These are phyloP conservation scores for Gopherus flavomarginatus DNA, from an alignment of 2,113 vertebrate genomes.

Conservation along the genomic window DNA sequence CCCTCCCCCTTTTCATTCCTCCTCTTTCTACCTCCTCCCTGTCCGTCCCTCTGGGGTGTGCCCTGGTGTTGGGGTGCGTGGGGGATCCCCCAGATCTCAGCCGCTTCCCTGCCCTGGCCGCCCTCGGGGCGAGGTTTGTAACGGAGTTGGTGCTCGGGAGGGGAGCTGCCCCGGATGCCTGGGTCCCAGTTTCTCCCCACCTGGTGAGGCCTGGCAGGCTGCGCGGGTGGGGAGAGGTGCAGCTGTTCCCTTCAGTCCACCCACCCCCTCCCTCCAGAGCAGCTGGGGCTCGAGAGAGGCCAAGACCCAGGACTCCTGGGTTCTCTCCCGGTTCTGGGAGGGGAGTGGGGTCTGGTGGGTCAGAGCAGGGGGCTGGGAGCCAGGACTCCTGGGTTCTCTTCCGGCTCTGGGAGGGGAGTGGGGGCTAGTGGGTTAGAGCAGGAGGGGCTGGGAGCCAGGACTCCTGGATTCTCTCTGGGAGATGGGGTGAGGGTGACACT, in stretches of 20 bases:
- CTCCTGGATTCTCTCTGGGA: neutral
- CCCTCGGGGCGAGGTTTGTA: neutral
- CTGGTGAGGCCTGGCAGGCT: neutral
- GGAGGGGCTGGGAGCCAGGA: too few species aligned
- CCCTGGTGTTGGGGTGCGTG: too few species aligned
- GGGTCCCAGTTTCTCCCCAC: neutral
- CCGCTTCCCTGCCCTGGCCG: neutral
- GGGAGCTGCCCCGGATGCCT: neutral
- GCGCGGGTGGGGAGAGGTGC: neutral
- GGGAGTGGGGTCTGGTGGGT: too few species aligned
- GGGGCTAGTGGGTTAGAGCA: too few species aligned
- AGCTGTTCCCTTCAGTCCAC: neutral
- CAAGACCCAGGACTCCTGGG: too few species aligned
- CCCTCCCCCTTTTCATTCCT: neutral
- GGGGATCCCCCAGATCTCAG: neutral
- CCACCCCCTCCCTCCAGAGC: too few species aligned
- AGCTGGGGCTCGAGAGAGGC: neutral
- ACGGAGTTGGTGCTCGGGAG: too few species aligned
- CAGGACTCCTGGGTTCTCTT: too few species aligned
- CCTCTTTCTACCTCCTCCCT: neutral
- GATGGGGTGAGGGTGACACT: neutral
- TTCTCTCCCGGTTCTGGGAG: too few species aligned
- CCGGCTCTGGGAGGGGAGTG: too few species aligned
- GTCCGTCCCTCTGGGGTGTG: neutral
- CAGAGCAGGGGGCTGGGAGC: too few species aligned